Base-by-base conservation (phyloP, 1,140 invertebrate genomes). In the Drosophila pachea region DNA sequence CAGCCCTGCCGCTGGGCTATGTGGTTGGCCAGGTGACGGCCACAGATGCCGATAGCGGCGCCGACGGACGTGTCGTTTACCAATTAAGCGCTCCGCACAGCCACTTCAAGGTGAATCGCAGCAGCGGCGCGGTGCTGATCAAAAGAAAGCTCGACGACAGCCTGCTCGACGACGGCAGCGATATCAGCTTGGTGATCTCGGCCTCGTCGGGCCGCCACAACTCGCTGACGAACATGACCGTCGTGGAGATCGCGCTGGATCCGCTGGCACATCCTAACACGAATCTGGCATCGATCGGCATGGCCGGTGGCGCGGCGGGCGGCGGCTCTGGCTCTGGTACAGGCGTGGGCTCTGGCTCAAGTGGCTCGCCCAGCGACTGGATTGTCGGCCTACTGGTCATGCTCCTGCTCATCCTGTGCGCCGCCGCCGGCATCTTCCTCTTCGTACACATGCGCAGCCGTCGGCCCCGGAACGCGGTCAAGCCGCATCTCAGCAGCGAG, bases 61-160 rank as follows among this genome's bases (percentile, higher is more conserved):
- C 95, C 0, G 97, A 99, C 89, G 97, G 97, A 4, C 91, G 95
- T 45, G 94, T 99, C 0, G 94, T 97, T 0, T 99, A 98, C 87
- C 94, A 96, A 72, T 82, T 98, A 9, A 94, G 93, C 7, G 94
- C 94, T 0, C 94, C 95, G 50, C 94, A 97, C 90, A 92, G 94
- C 0, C 95, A 96, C 84, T 98, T 99, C 88, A 95, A 95, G 90
- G 93, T 99, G 11, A 98, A 99, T 88, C 91, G 95, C 70, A 97
- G 96, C 0, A 97, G 95, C 4, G 97, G 98, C 2, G 94, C 94
- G 0, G 92, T 99, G 29, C 93, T 95, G 35, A 91, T 98, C 12
- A 95, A 94, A 78, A 94, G 95, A 78, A 83, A 95, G 87, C 90
- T 97, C 7, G 92, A 93, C 62, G 91, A 91, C 68, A 90, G 90